Percentiles rank a stretch among this genome's conserved stretches.
Evolutionary conservation across 2,888 invertebrate species (phyloP).

Genomic region (Salpingus planirostris): DNA sequence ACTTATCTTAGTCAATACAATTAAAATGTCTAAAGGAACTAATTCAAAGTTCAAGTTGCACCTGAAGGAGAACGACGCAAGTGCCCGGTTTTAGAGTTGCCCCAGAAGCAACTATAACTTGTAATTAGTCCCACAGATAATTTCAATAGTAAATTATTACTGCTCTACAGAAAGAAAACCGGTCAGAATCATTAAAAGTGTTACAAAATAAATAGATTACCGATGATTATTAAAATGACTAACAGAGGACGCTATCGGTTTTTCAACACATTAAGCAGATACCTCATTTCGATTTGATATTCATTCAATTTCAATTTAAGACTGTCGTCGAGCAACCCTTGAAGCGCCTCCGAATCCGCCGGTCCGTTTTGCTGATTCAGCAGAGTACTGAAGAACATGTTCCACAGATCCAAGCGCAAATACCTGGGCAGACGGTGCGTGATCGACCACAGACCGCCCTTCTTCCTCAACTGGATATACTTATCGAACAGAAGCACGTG

Average conservation of each 20-base stretch:
- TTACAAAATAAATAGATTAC: too few relatives aligned
- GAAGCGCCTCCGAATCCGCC: constrained; percentile 29
- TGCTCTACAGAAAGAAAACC: too few relatives aligned
- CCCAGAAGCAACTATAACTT: too few relatives aligned
- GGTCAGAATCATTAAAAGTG: too few relatives aligned
- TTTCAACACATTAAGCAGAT: constrained; percentile 32
- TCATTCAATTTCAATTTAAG: constrained; percentile 24
- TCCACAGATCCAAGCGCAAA: constrained; percentile 66
- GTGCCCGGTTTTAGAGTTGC: too few relatives aligned
- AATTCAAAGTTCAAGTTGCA: too few relatives aligned
- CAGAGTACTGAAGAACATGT: constrained; percentile 67
- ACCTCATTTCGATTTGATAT: constrained; percentile 26
- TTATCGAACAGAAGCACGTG: constrained; percentile 81
- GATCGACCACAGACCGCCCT: constrained; percentile 35
- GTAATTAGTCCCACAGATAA: too few relatives aligned
- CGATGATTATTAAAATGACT: too few relatives aligned
- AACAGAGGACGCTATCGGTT: constrained; percentile 39
- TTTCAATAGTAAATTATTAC: too few relatives aligned
- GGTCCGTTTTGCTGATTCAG: constrained; percentile 53
- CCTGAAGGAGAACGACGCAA: too few relatives aligned
- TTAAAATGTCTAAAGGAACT: too few relatives aligned
- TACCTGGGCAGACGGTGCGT: constrained; percentile 33
- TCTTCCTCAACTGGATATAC: constrained; percentile 64
- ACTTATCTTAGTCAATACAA: too few relatives aligned
- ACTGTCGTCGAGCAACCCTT: constrained; percentile 26